Evolutionary conservation across 2,113 vertebrate genomes (phyloP), one percentile per base, ranked within the genome.

Genomic region (Vidua chalybeata): DNA sequence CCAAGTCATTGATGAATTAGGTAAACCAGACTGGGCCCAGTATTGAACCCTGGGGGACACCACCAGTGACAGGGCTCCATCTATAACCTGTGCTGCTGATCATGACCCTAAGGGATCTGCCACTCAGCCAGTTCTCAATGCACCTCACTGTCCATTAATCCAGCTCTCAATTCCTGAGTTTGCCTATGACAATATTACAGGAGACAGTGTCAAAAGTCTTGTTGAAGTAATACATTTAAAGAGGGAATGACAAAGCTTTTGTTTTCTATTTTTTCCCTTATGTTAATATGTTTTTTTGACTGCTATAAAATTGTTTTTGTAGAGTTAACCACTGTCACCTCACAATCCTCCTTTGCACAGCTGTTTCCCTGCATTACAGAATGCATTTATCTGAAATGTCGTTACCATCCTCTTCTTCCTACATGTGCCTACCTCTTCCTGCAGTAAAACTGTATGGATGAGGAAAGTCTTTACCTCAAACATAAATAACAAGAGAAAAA

Each of bases 111-210:
- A 13, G 27, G 3, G 7, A 23, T 78, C 22, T 61, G 23, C 33
- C 2, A 0, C 3, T 77, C 39, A 37, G 7, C 1, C 63, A 52
- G 5, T 15, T 77, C 37, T 45, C 12, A 37, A 12, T 1, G 9
- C 37, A 37, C 4, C 46, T 61, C 27, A 52, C 18, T 1, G 0
- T 28, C 24, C 31, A 26, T 15, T 52, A 7, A 52, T 45, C 11
- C 46, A 52, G 46, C 3, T 45, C 33, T 28, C 15, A 16, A 23
- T 39, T 61, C 24, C 48, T 69, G 33, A 69, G 12, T 1, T 78
- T 54, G 11, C 23, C 23, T 69, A 6, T 39, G 23, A 54, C 6
- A 37, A 2, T 33, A 52, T 69, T 52, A 46, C 6, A 41, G 37
- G 16, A 35, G 20, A 31, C 9, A n/a, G 12, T 23, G 12, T 62